Conservation (phyloP, 2,113 vertebrate genomes). For the Nerophis ophidion region DNA sequence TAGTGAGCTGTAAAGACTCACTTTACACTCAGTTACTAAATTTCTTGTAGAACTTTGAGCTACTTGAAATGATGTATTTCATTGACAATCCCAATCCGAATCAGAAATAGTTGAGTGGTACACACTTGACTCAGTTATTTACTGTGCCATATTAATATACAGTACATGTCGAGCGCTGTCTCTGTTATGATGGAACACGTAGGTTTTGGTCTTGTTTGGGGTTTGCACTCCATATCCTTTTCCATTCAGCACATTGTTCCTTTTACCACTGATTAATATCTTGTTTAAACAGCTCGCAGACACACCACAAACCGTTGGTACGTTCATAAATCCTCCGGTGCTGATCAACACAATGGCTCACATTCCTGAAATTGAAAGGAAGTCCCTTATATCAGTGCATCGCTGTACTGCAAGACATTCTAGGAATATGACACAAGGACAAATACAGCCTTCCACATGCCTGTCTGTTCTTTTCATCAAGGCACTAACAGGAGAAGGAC, state of each 20-base stretch:
- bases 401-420: conserved; percentile 46
- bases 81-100: conserved; percentile 4
- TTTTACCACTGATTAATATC: conserved; percentile 74
- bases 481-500: conserved; percentile 20
- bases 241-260: conserved; percentile 70
- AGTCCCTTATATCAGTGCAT: conserved; percentile 58
- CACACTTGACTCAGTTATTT: conserved; percentile 38
- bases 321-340: conserved; percentile 74
- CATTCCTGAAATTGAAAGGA: conserved; percentile 68
- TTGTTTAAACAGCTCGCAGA: conserved; percentile 77
- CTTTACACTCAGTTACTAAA: not conserved
- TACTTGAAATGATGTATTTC: not conserved
- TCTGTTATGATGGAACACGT: conserved; percentile 36
- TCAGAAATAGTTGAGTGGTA: not conserved
- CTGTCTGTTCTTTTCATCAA: conserved; percentile 42
- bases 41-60: not conserved
- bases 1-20: too few relatives aligned
- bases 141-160: conserved; percentile 47
- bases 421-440: conserved; percentile 48
- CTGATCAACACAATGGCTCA: conserved; percentile 75
- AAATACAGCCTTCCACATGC: conserved; percentile 34
- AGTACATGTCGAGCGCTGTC: conserved; percentile 20
- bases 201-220: conserved; percentile 45
- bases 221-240: conserved; percentile 68
- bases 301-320: conserved; percentile 52